A percentile compares a stretch with the other conserved stretches of the same genome.
Conservation (phyloP, 2,888 invertebrate species). For the Catotricha subobsoleta region DNA sequence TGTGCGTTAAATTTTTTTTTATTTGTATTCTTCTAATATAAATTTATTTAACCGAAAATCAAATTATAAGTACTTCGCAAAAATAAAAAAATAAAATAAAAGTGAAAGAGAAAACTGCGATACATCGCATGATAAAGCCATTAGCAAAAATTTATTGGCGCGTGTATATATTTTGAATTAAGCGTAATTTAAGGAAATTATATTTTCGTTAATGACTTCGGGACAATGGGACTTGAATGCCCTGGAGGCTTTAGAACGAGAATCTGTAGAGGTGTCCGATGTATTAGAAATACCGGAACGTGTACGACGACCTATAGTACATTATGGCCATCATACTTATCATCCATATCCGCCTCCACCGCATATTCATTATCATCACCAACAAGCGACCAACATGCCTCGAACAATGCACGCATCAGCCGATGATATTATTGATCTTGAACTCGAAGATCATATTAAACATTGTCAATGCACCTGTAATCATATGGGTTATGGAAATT, state of each 20-base stretch:
- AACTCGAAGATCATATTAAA: conserved; percentile 75
- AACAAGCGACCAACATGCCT: neutral
- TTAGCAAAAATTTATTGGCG: no score
- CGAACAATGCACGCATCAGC: conserved; percentile 1
- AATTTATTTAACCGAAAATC: no score
- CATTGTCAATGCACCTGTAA: conserved; percentile 80
- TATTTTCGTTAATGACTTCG: conserved; percentile 24
- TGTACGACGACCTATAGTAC: conserved; percentile 16
- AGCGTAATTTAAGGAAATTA: no score
- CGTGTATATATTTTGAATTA: no score
- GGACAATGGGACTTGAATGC: conserved; percentile 30
- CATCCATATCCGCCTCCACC: conserved; percentile 4
- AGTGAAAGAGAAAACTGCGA: no score
- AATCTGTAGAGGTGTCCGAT: conserved; percentile 26
- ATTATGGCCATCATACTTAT: conserved; percentile 15
- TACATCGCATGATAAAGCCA: no score
- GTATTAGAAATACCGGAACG: conserved; percentile 23
- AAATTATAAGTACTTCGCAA: no score
- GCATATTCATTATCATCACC: conserved; percentile 6
- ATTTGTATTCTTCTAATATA: no score
- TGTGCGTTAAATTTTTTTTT: no score
- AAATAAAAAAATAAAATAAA: no score
- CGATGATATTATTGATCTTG: conserved; percentile 45
- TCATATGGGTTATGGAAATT: conserved; percentile 87
- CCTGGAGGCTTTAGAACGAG: conserved; percentile 29